These are phyloP conservation scores for Oplegnathus fasciatus DNA, from an alignment of 2,113 vertebrate genomes.

Conservation along the genomic window DNA sequence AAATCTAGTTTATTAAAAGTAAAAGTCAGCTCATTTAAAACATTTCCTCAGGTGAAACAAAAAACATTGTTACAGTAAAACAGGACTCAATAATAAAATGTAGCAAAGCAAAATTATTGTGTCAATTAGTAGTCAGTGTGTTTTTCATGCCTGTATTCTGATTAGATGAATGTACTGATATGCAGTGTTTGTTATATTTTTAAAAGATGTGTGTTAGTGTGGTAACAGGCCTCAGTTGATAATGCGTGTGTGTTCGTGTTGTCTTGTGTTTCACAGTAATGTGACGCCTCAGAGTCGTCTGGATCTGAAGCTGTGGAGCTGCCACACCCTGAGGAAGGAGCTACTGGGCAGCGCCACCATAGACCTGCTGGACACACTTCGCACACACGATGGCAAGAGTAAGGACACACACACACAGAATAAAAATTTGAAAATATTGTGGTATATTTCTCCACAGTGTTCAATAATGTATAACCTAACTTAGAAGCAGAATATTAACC, in stretches of 20 bases:
- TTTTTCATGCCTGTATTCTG: background rate
- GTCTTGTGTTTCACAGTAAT: conserved; percentile 83
- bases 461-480: background rate
- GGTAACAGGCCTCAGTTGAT: background rate
- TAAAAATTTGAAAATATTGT: background rate
- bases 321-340: conserved; percentile 94
- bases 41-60: background rate
- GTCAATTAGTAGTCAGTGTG: background rate
- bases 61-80: background rate
- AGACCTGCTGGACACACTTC: conserved; percentile 89
- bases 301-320: conserved; percentile 97
- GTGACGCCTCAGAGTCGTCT: conserved; percentile 94
- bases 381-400: conserved; percentile 91
- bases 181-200: background rate
- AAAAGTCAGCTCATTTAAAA: background rate
- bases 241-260: background rate
- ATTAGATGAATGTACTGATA: background rate
- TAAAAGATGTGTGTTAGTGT: background rate
- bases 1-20: background rate
- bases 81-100: background rate
- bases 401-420: conserved; percentile 40
- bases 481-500: background rate
- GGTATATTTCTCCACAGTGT: background rate
- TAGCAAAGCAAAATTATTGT: background rate
- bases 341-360: conserved; percentile 91